A percentile compares a stretch with the other conserved stretches of the same genome.
Evolutionary conservation across 2,797 vertebrate genomes (phyloP).

Genomic region (Microctenopoma steveboyesi): DNA sequence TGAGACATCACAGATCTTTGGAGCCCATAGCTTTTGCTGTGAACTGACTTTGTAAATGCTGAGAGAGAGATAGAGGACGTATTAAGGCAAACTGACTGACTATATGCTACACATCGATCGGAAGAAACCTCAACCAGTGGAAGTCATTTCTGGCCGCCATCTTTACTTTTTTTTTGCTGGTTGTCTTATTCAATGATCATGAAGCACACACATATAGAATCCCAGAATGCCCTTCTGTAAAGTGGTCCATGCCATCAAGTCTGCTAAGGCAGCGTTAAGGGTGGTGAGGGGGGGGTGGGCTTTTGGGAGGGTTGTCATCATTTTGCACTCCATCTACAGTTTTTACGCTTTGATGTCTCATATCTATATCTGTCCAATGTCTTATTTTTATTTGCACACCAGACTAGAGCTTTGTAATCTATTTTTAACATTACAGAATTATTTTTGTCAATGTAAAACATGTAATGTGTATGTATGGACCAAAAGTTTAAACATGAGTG

Average conservation of each 20-base stretch:
- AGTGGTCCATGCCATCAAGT: constrained; percentile 65
- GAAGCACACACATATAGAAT: constrained; percentile 76
- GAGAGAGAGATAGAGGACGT: constrained; percentile 44
- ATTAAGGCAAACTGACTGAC: constrained; percentile 55
- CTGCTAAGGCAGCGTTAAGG: constrained; percentile 37
- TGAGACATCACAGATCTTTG: constrained; percentile 62
- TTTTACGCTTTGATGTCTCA: constrained; percentile 83
- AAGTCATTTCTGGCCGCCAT: constrained; percentile 73
- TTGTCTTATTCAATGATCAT: constrained; percentile 70
- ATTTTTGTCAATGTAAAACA: constrained; percentile 84
- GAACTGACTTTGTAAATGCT: constrained; percentile 68
- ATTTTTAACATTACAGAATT: constrained; percentile 86
- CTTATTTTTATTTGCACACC: constrained; percentile 86
- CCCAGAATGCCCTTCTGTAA: constrained; percentile 72
- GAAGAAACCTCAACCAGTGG: constrained; percentile 75
- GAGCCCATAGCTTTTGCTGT: constrained; percentile 57
- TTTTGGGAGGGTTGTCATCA: constrained; percentile 63
- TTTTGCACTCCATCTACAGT: constrained; percentile 85
- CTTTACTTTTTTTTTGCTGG: constrained; percentile 59
- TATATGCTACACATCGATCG: constrained; percentile 54
- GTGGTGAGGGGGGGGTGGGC: background rate
- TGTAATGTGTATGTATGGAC: constrained; percentile 81
- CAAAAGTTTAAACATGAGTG: constrained; percentile 77
- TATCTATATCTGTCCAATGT: constrained; percentile 83
- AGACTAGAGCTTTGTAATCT: constrained; percentile 85